Base-by-base conservation (phyloP, 1,140 invertebrate species). In the Rhysida immarginata region DNA sequence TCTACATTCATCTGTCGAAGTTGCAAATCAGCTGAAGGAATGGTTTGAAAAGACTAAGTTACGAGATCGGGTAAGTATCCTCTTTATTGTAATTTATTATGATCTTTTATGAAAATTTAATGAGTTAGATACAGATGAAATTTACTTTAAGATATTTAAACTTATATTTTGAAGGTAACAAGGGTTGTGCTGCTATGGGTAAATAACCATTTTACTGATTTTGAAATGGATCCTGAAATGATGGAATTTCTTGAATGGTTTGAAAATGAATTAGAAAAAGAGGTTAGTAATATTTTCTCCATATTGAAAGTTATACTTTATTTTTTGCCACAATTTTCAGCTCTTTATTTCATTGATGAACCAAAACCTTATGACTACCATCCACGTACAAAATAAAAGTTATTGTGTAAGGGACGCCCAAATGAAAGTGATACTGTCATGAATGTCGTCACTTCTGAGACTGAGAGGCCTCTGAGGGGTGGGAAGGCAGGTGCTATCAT, bases 201-300 rank as follows among this genome's bases (percentile, higher is more conserved):
- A 0, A 98, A 97, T 69, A 98, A 97, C 71, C 95, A 99, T 74
- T 99, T 98, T 66, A 96, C 93, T 24, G 96, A 99, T 69, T 99
- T 99, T 74, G 96, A 99, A 73, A 93, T 83, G 3, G 87, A 95
- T 74, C 83, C 88, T 26, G 80, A 82, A 29, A 95, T 99, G 91
- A 95, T 95, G 81, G 89, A 93, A 60, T 95, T 96, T 67, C 71
- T 99, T 45, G 92, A 97, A 70, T 81, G 81, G 51, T 98, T 98
- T 75, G 93, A 98, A 73, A 73, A 77, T 44, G 80, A 80, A 54
- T 72, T 96, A 51, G 88, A 92, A 64, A 74, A 76, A 58, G 85
- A 90, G 63, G 86, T 87, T 64, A 51, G 56, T 57, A 24, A 20
- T n/a, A 26, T 35, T 35, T 8, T 8, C 16, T 35, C 16, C 5